These are phyloP conservation scores for Urocolius indicus DNA, from an alignment of 2,113 vertebrate genomes.

Conservation along the genomic window DNA sequence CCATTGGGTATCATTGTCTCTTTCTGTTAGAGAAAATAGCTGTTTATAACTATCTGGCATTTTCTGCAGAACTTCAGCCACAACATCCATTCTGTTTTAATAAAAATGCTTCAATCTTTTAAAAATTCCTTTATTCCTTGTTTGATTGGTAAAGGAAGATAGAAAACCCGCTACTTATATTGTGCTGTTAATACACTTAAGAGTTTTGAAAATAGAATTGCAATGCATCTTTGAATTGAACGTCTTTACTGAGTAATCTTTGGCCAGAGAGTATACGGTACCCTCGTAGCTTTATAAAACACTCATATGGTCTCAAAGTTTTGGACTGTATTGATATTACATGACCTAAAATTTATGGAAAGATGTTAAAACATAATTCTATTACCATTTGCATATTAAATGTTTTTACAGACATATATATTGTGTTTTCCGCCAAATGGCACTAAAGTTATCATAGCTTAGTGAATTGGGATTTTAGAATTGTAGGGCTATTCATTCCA, in stretches of 20 bases:
- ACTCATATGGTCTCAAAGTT: neutral
- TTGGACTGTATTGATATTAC: neutral
- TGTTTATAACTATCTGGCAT: conserved; percentile 6
- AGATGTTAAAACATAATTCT: conserved; percentile 22
- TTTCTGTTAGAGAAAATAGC: conserved; percentile 11
- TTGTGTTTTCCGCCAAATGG: conserved; percentile 47
- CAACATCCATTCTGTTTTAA: neutral
- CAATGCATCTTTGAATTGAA: neutral
- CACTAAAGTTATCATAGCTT: conserved; percentile 50
- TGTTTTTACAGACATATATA: conserved; percentile 23
- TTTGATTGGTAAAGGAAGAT: conserved; percentile 11
- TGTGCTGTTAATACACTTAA: neutral
- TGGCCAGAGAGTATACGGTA: neutral
- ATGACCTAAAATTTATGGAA: conserved; percentile 8
- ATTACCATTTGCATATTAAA: conserved; percentile 31
- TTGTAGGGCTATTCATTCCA: conserved; percentile 58
- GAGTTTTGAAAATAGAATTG: neutral
- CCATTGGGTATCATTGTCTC: neutral
- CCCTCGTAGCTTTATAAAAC: neutral
- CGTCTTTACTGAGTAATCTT: neutral
- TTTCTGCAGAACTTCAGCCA: neutral
- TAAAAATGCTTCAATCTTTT: neutral
- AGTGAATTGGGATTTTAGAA: conserved; percentile 62
- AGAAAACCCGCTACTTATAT: neutral
- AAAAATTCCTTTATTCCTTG: conserved; percentile 10